Evolutionary conservation across 2,888 invertebrate genomes (phyloP).

Genomic region (Habroteleia sp.): DNA sequence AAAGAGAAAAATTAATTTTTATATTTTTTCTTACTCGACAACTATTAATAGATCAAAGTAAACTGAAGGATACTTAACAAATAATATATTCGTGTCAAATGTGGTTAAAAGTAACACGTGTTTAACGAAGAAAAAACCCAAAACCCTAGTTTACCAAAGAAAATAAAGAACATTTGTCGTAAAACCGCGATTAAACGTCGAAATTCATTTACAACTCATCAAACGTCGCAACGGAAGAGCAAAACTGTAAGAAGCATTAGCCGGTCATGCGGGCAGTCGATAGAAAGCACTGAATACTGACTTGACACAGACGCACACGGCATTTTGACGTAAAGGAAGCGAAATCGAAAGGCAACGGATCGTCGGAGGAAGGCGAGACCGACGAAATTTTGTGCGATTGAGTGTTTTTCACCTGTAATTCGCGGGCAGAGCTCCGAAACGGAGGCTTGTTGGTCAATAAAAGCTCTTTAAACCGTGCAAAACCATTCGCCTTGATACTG

Average conservation of each 20-base stretch:
- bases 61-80: too few relatives aligned
- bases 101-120: too few relatives aligned
- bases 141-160: too few relatives aligned
- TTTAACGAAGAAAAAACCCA: too few relatives aligned
- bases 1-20: too few relatives aligned
- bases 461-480: slow-evolving; percentile 17
- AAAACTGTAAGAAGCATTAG: slow-evolving; percentile 14
- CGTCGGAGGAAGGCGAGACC: background rate
- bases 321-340: slow-evolving; percentile 14
- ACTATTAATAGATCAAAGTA: too few relatives aligned
- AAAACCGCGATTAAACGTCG: too few relatives aligned
- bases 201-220: too few relatives aligned
- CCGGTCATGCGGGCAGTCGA: slow-evolving; percentile 44
- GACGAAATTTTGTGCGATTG: too few relatives aligned
- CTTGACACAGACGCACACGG: slow-evolving; percentile 12
- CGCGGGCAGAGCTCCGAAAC: background rate
- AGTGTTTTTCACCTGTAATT: slow-evolving; percentile 47
- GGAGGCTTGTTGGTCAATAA: slow-evolving; percentile 23
- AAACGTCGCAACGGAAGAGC: background rate
- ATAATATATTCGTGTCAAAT: too few relatives aligned
- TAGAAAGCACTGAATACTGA: slow-evolving; percentile 30
- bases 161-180: too few relatives aligned
- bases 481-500: slow-evolving; percentile 43
- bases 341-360: background rate
- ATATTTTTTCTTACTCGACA: too few relatives aligned